A percentile compares a stretch with the other conserved stretches of the same genome.
Conservation (phyloP, 2,113 vertebrate species). For the Chitala chitala region DNA sequence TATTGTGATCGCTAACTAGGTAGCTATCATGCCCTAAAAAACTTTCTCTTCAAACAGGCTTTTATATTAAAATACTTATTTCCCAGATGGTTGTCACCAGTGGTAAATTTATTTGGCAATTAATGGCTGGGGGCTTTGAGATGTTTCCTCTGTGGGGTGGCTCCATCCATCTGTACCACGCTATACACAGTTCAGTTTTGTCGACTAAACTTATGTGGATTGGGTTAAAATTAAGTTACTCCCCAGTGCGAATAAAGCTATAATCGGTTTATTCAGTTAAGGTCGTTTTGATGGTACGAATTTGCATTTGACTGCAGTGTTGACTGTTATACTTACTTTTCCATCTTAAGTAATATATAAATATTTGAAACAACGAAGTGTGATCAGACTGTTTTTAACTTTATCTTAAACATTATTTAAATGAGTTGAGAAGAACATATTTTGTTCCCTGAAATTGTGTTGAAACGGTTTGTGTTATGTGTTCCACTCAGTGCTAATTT, state of each 20-base stretch:
- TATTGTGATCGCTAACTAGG: not conserved
- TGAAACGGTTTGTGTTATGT: too few species aligned
- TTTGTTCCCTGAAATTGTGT: too few species aligned
- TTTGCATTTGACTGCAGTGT: not conserved
- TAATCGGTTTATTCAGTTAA: not conserved
- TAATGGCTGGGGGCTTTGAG: not conserved
- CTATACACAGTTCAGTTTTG: not conserved
- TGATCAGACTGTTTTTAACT: not conserved
- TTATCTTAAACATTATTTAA: too few species aligned
- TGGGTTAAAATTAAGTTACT: not conserved
- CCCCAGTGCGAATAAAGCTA: too few species aligned
- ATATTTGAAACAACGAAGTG: not conserved
- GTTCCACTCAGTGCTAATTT: too few species aligned
- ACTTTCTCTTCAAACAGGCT: not conserved
- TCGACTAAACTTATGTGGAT: not conserved
- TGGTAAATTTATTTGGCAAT: slow-evolving; percentile 8
- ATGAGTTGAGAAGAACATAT: too few species aligned
- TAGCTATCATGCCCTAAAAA: not conserved
- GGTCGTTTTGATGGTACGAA: not conserved
- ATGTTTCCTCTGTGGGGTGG: not conserved
- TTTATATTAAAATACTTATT: not conserved
- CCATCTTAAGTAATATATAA: not conserved
- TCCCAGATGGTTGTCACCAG: not conserved
- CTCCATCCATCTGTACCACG: not conserved
- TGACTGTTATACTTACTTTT: not conserved